Evolutionary conservation across 2,797 vertebrate genomes (phyloP).

Genomic region (Luscinia megarhynchos): DNA sequence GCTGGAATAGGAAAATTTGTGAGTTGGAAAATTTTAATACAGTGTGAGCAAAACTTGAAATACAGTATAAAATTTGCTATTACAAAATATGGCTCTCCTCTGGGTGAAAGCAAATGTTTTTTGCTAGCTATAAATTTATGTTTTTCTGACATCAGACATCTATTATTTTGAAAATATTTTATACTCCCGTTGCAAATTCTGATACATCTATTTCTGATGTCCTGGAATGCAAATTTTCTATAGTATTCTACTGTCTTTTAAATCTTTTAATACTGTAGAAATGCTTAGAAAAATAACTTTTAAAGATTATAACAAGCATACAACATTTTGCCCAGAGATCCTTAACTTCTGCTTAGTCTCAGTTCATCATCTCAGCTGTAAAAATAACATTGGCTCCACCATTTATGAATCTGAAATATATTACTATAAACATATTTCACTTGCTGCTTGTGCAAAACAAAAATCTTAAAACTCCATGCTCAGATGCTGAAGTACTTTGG

Average conservation of each 20-base stretch:
- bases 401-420: neutral
- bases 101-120: neutral
- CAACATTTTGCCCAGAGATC: neutral
- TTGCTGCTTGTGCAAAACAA: neutral
- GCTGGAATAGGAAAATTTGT: neutral
- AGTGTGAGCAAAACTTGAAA: neutral
- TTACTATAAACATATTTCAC: slow-evolving; percentile 13
- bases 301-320: neutral
- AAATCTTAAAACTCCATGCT: slow-evolving; percentile 1
- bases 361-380: slow-evolving; percentile 6
- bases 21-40: neutral
- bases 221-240: neutral
- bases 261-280: neutral
- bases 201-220: neutral
- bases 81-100: neutral
- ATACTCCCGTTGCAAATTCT: neutral
- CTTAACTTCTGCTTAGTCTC: slow-evolving; percentile 9
- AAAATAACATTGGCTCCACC: slow-evolving; percentile 12
- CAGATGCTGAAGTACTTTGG: neutral
- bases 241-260: neutral
- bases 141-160: neutral
- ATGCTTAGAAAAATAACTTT: slow-evolving; percentile 2
- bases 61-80: neutral
- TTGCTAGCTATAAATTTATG: neutral
- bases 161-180: slow-evolving; percentile 12